A percentile compares a stretch with the other conserved stretches of the same genome.
These are phyloP conservation scores for Dipodomys stephensi DNA, from an alignment of 2,113 vertebrate species.

Conservation along the genomic window DNA sequence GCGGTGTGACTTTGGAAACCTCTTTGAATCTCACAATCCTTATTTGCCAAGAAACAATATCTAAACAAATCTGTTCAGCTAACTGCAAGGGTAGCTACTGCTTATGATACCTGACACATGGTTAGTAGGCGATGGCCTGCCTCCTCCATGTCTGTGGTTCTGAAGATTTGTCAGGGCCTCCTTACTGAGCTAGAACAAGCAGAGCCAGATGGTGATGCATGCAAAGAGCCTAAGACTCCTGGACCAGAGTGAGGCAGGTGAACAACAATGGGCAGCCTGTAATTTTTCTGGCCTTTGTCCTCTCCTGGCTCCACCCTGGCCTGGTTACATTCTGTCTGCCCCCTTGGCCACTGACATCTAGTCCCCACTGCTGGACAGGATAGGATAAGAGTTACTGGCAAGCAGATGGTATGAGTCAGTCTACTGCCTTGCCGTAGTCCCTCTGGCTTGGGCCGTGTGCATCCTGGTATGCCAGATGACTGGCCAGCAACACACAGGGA, in stretches of 20 bases:
- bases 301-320: background rate
- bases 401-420: background rate
- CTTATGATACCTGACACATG: background rate
- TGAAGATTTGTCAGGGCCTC: background rate
- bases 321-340: background rate
- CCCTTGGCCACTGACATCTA: background rate
- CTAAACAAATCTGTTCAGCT: background rate
- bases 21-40: background rate
- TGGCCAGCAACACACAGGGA: background rate
- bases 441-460: accelerated
- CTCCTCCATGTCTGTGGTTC: background rate
- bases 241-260: too few species aligned
- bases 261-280: background rate
- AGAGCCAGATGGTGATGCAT: background rate
- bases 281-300: background rate
- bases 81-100: background rate
- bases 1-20: background rate
- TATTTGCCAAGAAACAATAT: background rate
- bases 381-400: background rate
- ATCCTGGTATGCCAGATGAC: background rate
- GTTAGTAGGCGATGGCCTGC: too few species aligned
- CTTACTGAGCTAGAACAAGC: background rate
- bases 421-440: background rate
- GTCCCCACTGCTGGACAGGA: background rate
- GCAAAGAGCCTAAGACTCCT: background rate